Percentiles rank a stretch among this genome's conserved stretches.
These are phyloP conservation scores for Centruroides vittatus DNA, from an alignment of 1,140 invertebrate species.

Conservation along the genomic window DNA sequence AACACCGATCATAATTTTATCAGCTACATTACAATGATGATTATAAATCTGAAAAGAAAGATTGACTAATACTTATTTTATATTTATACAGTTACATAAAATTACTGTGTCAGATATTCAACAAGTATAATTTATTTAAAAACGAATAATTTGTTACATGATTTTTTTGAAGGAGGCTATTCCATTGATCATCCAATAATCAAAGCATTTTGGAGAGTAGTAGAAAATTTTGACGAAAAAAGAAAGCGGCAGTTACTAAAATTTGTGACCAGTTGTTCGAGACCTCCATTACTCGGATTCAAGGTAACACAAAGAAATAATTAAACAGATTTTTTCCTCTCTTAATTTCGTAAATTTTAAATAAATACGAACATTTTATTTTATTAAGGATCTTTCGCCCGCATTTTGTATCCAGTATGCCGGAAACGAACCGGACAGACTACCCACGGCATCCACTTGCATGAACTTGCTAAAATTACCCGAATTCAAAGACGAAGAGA, in stretches of 20 bases:
- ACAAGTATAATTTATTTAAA: no score
- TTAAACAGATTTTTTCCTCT: conserved; percentile 10
- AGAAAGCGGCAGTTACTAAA: conserved; percentile 77
- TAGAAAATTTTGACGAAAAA: conserved; percentile 64
- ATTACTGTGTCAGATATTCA: no score
- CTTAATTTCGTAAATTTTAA: background rate
- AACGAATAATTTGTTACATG: no score
- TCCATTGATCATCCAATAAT: conserved; percentile 49
- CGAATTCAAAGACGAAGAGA: conserved; percentile 62
- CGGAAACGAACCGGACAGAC: conserved; percentile 57
- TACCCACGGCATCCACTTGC: conserved; percentile 92
- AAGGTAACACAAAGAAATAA: conserved; percentile 40
- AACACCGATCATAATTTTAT: no score
- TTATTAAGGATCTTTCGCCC: conserved; percentile 67
- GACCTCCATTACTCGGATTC: conserved; percentile 92
- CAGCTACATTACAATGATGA: no score
- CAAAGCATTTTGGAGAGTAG: conserved; percentile 70
- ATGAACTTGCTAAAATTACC: conserved; percentile 95
- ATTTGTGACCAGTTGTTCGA: conserved; percentile 93
- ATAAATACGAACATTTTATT: conserved; percentile 1
- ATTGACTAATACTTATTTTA: no score
- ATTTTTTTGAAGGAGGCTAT: conserved; percentile 50
- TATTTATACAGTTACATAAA: no score
- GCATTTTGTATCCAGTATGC: conserved; percentile 87
- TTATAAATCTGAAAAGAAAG: no score